Percentiles rank a stretch among this genome's conserved stretches.
phyloP scores from a whole-genome alignment of 2,888 invertebrate species.

The Drosophila vallismaia region DNA sequence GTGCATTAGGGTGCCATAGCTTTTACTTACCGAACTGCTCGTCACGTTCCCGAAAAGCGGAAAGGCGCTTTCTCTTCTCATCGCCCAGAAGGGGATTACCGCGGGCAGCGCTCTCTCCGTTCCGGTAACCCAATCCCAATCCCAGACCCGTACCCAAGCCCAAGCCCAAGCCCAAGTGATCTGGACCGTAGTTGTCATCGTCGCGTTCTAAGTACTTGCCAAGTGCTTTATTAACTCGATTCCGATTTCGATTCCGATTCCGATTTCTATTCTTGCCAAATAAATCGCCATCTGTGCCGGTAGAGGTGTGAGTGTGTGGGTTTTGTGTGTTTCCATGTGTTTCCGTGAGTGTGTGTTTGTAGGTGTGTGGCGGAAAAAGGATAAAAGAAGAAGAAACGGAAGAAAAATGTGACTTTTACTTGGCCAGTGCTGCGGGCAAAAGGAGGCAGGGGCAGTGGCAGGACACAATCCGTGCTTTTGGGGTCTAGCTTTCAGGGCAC shows the following conservation, averaged over 20 bases:
- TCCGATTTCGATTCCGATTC: constrained; percentile 81
- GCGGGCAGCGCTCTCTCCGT: constrained; percentile 16
- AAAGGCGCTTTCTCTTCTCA: constrained; percentile 79
- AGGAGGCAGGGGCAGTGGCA: neutral
- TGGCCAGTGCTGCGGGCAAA: constrained; percentile 12
- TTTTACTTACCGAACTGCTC: constrained; percentile 81
- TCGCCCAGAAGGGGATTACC: constrained; percentile 60
- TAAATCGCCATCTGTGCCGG: constrained; percentile 68
- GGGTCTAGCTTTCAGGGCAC: constrained; percentile 30
- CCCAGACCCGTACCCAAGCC: constrained; percentile 77
- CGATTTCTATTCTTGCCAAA: constrained; percentile 75
- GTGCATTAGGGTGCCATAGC: constrained; percentile 12
- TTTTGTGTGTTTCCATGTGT: neutral
- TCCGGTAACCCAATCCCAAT: constrained; percentile 61
- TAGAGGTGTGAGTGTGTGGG: neutral
- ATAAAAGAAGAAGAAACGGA: constrained; percentile 9
- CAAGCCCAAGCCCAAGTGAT: constrained; percentile 65
- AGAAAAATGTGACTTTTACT: constrained; percentile 33
- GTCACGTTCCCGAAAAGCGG: constrained; percentile 83
- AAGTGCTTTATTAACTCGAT: constrained; percentile 82
- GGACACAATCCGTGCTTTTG: constrained; percentile 26
- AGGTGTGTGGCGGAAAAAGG: constrained; percentile 30
- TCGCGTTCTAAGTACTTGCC: constrained; percentile 82
- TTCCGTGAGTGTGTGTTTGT: neutral
- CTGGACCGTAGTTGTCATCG: constrained; percentile 77